Evolutionary conservation across 1,140 invertebrate genomes (phyloP), one percentile per base, ranked within the genome.

Genomic region (Lucilia sericata): DNA sequence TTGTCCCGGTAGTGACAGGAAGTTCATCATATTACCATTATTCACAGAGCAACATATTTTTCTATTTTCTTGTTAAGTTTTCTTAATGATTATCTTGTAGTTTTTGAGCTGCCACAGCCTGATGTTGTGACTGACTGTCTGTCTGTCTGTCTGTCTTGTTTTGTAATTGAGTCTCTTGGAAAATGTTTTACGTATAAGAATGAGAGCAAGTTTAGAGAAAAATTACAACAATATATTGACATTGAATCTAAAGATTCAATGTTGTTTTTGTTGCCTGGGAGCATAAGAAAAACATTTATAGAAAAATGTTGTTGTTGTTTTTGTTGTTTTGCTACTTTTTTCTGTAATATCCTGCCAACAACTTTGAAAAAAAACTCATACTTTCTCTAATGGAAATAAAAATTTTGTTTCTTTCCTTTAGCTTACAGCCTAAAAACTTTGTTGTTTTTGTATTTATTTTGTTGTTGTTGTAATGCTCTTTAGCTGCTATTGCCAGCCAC

Each of bases 211-310:
- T 80, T 49, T 21, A 51, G 76, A 25, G 42, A 80, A 80, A 17
- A 80, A 19, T 70, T 21, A 21, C 42, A 25, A 80, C 65, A 51
- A 80, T 80, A 80, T 80, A 80, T 49, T 80, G 76, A 80, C 76
- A 80, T 80, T 80, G 76, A 80, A 80, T 80, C n/a, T 80, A 2
- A n/a, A 47, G 21, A 80, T 80, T 80, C 76, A 80, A 80, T 80
- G 76, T 21, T 80, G 76, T 80, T 80, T 47, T 80, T 19, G 76
- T 80, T 51, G 76, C 42, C 76, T 80, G 42, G 76, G 76, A 80
- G 76, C 42, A 80, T 80, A 51, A 49, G 19, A 80, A 60, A 60
- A 60, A 14, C 55, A 60, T n/a, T 60, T 60, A n/a, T n/a, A n/a
- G 13, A 17, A 7, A 7, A 12, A 14, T 60, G 0, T 60, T 60